Evolutionary conservation across 2,888 invertebrate genomes (phyloP), one percentile per base, ranked within the genome.

Genomic region (Chrysomela aeneicollis): DNA sequence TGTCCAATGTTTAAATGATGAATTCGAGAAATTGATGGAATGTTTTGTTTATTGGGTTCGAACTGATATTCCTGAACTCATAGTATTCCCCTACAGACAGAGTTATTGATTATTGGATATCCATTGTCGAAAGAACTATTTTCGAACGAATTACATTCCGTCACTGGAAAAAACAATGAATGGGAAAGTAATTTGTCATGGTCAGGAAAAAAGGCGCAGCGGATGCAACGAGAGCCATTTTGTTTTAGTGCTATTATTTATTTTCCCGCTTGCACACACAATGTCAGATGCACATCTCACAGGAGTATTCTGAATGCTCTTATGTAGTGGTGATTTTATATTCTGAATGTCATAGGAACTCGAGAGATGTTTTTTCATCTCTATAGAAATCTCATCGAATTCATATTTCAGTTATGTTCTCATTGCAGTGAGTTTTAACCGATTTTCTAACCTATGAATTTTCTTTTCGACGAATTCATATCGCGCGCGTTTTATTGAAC

Each of bases 101-200:
- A n/a, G 42, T 12, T 42, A 42, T 42, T 15, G 42, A 42, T 42
- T 42, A 42, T 42, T 15, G 42, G 42, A 42, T 42, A 42, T 42
- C 42, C 42, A 42, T 42, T 42, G 42, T 42, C 42, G 42, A 15
- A 42, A 42, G 42, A 42, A 42, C 42, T 42, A 42, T 42, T 42
- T 42, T 42, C 42, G 42, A 42, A 42, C 42, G 12, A 42, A 42
- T 42, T 42, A 42, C 42, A 42, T 42, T 42, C 42, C 42, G 42
- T 42, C 42, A 42, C 42, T 42, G 42, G 42, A n/a, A 42, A 42
- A 42, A 42, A 42, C 42, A 42, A 42, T 42, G 42, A 42, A 42
- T 42, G 42, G 42, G 15, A 42, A 42, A 42, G 42, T 42, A 42
- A 42, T 42, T 42, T 42, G 42, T 42, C 42, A 42, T 42, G 42